Evolutionary conservation across 1,140 invertebrate species (phyloP).

Genomic region (Berghia stephanieae): DNA sequence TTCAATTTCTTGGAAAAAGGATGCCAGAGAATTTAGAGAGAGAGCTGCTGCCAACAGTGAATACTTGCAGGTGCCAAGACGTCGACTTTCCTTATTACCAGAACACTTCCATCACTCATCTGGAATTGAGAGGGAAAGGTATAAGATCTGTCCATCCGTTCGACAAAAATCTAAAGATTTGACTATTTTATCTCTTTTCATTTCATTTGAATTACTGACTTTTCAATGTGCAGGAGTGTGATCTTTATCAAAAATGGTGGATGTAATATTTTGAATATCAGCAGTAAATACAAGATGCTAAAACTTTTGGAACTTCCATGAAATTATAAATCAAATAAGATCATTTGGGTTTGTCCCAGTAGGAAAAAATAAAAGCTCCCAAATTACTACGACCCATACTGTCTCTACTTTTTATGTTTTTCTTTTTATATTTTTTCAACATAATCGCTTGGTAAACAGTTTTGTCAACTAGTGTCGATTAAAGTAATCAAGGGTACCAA

Average conservation of each 20-base stretch:
- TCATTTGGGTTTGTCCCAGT: no score
- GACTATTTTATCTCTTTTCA: not conserved
- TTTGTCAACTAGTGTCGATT: no score
- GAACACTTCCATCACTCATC: conserved; percentile 43
- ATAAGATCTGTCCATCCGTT: not conserved
- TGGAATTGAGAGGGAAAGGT: conserved; percentile 36
- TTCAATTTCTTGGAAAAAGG: conserved; percentile 24
- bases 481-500: no score
- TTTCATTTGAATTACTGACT: no score
- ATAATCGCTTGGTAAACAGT: no score
- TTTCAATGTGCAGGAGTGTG: no score
- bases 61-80: conserved; percentile 39
- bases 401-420: no score
- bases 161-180: not conserved
- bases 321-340: not conserved
- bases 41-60: conserved; percentile 33
- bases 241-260: not conserved
- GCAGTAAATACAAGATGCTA: no score
- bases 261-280: not conserved
- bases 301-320: not conserved
- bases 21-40: conserved; percentile 38
- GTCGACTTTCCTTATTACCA: conserved; percentile 53
- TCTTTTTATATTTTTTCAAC: no score
- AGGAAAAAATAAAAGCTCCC: no score
- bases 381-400: no score